Evolutionary conservation across 2,113 vertebrate genomes (phyloP).

Genomic region (Cettia cetti): DNA sequence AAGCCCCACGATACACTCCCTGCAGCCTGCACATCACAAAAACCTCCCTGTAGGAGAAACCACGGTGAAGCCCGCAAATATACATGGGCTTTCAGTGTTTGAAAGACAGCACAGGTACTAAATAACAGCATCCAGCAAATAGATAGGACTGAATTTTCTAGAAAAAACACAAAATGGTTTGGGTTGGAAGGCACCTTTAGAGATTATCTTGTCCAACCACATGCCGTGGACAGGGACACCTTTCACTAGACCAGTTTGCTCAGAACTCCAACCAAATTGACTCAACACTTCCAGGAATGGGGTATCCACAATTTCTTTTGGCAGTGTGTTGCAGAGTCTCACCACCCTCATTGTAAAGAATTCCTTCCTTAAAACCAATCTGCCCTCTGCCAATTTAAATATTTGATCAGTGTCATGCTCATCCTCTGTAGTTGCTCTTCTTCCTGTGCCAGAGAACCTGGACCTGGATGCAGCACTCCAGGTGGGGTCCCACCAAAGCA

Average conservation of each 20-base stretch:
- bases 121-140: neutral
- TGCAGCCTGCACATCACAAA: neutral
- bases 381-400: neutral
- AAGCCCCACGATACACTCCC: neutral
- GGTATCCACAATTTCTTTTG: neutral
- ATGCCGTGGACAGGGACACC: neutral
- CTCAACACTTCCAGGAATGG: neutral
- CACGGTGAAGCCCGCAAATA: neutral
- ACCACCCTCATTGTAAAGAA: neutral
- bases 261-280: neutral
- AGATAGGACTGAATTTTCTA: neutral
- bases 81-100: neutral
- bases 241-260: neutral
- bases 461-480: fast-evolving
- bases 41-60: neutral
- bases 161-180: neutral
- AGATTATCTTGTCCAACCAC: neutral
- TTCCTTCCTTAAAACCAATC: neutral
- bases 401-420: neutral
- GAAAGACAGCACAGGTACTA: neutral
- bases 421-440: fast-evolving
- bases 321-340: neutral
- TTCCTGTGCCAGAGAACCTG: neutral
- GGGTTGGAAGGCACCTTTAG: neutral
- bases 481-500: neutral